Evolutionary conservation across 1,140 invertebrate species (phyloP).

Genomic region (Branchinecta lindahli): DNA sequence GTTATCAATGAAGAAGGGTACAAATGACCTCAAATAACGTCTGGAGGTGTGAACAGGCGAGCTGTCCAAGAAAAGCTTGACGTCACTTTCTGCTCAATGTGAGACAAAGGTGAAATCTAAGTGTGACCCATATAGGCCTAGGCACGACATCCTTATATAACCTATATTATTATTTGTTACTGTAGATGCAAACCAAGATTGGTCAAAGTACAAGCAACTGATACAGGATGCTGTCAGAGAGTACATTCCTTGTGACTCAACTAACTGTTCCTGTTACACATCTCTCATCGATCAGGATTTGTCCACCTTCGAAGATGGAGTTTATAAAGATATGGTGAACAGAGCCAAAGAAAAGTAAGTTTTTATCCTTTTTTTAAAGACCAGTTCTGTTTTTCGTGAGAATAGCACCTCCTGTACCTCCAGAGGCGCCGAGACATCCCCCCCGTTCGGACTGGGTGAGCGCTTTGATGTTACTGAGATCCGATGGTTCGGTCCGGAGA

Average conservation of each 20-base stretch:
- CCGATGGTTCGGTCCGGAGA: too few species aligned
- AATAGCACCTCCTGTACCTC: too few species aligned
- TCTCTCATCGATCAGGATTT: slow-evolving; percentile 51
- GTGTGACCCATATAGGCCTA: too few species aligned
- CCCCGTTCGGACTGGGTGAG: too few species aligned
- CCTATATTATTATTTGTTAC: background rate
- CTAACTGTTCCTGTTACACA: slow-evolving; percentile 38
- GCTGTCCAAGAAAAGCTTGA: too few species aligned
- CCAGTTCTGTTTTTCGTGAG: background rate
- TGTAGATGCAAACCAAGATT: background rate
- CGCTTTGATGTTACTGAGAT: too few species aligned
- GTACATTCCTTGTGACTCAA: slow-evolving; percentile 13
- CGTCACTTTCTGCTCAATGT: too few species aligned
- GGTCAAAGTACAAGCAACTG: background rate
- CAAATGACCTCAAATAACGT: too few species aligned
- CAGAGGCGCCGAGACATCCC: too few species aligned
- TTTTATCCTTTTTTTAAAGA: background rate
- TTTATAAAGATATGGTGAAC: slow-evolving; percentile 47
- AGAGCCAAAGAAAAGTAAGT: slow-evolving; percentile 39
- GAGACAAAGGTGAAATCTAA: too few species aligned
- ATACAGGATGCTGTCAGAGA: background rate
- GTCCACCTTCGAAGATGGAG: slow-evolving; percentile 47
- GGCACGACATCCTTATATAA: background rate
- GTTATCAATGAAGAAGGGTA: too few species aligned
- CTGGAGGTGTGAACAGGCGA: too few species aligned